Base-by-base conservation (phyloP, 2,113 vertebrate genomes). In the Theristicus caerulescens region DNA sequence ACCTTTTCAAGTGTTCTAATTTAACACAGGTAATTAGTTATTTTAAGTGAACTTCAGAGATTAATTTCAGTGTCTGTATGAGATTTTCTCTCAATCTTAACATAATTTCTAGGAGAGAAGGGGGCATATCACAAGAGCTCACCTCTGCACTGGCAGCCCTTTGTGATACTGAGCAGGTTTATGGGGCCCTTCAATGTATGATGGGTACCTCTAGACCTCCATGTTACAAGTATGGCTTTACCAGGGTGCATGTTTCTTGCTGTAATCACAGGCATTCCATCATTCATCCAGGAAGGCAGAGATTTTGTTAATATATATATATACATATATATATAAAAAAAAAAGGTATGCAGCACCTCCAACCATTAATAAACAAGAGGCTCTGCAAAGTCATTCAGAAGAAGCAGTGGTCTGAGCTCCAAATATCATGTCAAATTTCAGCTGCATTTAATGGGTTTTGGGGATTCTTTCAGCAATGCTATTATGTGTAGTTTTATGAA, bases 1-100 rank as follows among this genome's bases (percentile, higher is more conserved):
- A 44, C 34, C 0, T 0, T 79, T 84, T 89, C 73, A 79, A 84
- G 66, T 61, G 57, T 85, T 91, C 46, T 86, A 65, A 89, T 96
- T 94, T 87, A 94, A 64, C 54, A 38, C 8, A 49, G 77, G 82
- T 82, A 69, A 91, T 94, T 78, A 71, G 79, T 65, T 85, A 80
- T 81, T 93, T 86, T 71, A 87, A 55, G 77, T 89, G 81, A 91
- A 89, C 54, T 93, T 96, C 49, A 61, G 36, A 72, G 57, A 82
- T 82, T 81, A 84, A 91, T 93, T 89, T 77, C 66, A 79, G 86
- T 32, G 17, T 73, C 49, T 34, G 9, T 25, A 16, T 44, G 40
- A 79, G 54, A 84, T 76, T 92, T 96, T 74, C 66, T 86, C 69
- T 61, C n/a, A 9, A 25, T 59, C 21, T 61, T 67, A 70, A 27